Evolutionary conservation across 2,113 vertebrate species (phyloP).

Genomic region (Saccopteryx leptura): DNA sequence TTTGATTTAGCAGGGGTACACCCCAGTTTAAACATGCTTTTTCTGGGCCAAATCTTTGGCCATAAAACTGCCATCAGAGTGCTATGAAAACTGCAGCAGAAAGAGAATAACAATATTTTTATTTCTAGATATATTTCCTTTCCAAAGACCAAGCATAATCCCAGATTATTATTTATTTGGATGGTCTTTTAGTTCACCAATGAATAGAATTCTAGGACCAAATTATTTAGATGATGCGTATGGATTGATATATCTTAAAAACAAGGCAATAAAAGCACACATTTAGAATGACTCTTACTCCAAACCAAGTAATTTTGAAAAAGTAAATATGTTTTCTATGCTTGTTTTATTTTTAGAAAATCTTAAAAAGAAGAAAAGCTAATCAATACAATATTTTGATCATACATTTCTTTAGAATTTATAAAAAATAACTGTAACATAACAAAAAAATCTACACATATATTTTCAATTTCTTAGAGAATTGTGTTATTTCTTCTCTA

Average conservation of each 20-base stretch:
- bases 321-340: conserved; percentile 33
- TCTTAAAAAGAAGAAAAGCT: not conserved
- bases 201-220: conserved; percentile 43
- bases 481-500: conserved; percentile 36
- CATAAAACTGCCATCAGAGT: conserved; percentile 68
- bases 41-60: conserved; percentile 71
- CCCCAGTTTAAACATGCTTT: conserved; percentile 59
- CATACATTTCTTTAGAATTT: conserved; percentile 17
- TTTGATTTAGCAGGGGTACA: conserved; percentile 61
- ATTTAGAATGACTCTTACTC: conserved; percentile 38
- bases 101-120: conserved; percentile 67
- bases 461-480: not conserved
- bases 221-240: conserved; percentile 65
- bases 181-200: conserved; percentile 44
- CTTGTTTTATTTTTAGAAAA: conserved; percentile 32
- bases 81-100: conserved; percentile 72
- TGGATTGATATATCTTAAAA: conserved; percentile 67
- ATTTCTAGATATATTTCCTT: conserved; percentile 73
- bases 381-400: not conserved
- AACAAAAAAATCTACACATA: not conserved
- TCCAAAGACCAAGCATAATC: conserved; percentile 40
- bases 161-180: conserved; percentile 67
- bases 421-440: not conserved
- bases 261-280: conserved; percentile 65
- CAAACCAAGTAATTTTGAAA: conserved; percentile 45